A percentile compares a stretch with the other conserved stretches of the same genome.
phyloP scores from a whole-genome alignment of 2,888 invertebrate species.

The Oasisia sp. region DNA sequence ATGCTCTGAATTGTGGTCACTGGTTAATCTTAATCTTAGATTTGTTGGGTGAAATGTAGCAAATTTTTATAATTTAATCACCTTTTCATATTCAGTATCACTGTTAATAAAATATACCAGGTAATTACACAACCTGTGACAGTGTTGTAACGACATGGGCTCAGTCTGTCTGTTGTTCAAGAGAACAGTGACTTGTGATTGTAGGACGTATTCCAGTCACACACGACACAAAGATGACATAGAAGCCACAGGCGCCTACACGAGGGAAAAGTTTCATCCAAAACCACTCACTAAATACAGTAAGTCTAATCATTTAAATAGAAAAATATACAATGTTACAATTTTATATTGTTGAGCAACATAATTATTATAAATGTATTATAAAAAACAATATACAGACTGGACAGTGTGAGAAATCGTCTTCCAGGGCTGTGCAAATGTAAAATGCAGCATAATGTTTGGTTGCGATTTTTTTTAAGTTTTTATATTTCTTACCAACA shows the following conservation, averaged over 20 bases:
- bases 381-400: too few relatives aligned
- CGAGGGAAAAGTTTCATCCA: conserved; percentile 45
- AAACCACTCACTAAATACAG: conserved; percentile 32
- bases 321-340: too few relatives aligned
- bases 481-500: too few relatives aligned
- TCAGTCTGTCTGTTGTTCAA: not conserved
- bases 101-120: not conserved
- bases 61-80: not conserved
- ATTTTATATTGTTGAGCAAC: too few relatives aligned
- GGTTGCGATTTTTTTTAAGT: too few relatives aligned
- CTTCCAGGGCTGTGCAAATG: too few relatives aligned
- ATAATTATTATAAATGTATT: too few relatives aligned
- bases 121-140: not conserved
- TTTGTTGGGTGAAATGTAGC: not conserved
- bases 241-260: conserved; percentile 61
- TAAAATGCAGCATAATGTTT: too few relatives aligned
- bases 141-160: not conserved
- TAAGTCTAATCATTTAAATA: conserved; percentile 14
- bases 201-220: conserved; percentile 27
- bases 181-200: not conserved
- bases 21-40: not conserved
- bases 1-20: too few relatives aligned
- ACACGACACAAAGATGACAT: conserved; percentile 55
- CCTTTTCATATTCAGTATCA: not conserved
- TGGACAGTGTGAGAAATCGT: too few relatives aligned